Percentiles rank a stretch among this genome's conserved stretches.
Conservation (phyloP, 92 coral and sea anemone genomes). For the Zoanthus solanderi region DNA sequence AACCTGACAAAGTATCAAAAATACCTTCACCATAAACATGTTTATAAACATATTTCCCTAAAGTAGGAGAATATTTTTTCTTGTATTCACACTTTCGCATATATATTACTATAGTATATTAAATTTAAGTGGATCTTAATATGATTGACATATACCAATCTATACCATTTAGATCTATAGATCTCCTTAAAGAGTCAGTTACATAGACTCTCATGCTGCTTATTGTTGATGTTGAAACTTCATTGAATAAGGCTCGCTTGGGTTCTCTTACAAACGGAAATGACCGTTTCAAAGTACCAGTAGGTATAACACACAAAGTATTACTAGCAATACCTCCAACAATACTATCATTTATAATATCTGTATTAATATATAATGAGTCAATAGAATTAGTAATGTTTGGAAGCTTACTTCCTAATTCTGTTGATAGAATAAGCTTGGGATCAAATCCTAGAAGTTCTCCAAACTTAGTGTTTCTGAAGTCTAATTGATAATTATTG, state of each 20-base stretch:
- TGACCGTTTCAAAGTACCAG: neutral
- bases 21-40: neutral
- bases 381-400: conserved; percentile 45
- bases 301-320: conserved; percentile 30
- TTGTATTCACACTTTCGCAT: neutral
- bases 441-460: too few relatives aligned
- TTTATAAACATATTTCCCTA: too few relatives aligned
- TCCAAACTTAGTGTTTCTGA: too few relatives aligned
- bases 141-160: conserved; percentile 13
- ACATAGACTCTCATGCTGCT: conserved; percentile 44
- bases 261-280: neutral
- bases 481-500: too few relatives aligned
- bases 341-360: conserved; percentile 33
- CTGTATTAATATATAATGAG: conserved; percentile 14
- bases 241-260: neutral
- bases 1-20: neutral
- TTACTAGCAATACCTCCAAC: conserved; percentile 20
- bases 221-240: neutral
- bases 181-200: conserved; percentile 5
- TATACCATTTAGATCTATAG: too few relatives aligned
- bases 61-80: too few relatives aligned
- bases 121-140: neutral
- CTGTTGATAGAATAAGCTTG: neutral
- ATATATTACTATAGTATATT: neutral
- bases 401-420: neutral